Conservation (phyloP, 2,113 vertebrate genomes). For the Chlorodrepanis virens region DNA sequence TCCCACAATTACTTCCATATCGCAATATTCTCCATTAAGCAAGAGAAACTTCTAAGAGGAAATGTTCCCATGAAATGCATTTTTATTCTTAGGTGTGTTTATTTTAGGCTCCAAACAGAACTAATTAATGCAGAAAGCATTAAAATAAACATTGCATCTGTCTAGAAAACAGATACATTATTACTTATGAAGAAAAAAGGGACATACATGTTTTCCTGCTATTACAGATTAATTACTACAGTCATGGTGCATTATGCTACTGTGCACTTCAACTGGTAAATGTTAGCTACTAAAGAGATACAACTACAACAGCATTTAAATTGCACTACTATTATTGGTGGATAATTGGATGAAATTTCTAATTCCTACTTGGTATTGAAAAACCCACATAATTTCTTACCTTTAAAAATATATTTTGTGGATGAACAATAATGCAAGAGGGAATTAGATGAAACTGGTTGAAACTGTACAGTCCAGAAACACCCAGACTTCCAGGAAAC, state of each 20-base stretch:
- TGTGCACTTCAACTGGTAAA: neutral
- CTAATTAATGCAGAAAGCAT: neutral
- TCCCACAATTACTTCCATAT: constrained; percentile 2
- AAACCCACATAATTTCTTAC: neutral
- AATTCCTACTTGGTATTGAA: neutral
- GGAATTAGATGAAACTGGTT: neutral
- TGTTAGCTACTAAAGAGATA: neutral
- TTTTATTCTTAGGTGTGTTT: constrained; percentile 4
- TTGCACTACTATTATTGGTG: neutral
- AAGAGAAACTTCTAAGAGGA: constrained; percentile 7
- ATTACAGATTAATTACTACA: neutral
- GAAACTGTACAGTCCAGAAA: neutral
- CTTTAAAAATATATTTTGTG: neutral
- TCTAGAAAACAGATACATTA: neutral
- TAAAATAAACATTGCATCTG: neutral
- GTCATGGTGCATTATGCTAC: neutral
- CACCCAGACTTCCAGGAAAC: neutral
- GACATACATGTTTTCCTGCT: neutral
- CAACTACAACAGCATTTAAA: neutral
- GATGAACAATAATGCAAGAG: neutral
- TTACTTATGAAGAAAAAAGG: neutral
- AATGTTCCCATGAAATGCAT: neutral
- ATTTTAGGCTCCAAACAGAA: neutral
- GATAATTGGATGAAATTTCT: neutral
- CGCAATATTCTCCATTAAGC: neutral